Percentiles rank a stretch among this genome's conserved stretches.
These are phyloP conservation scores for Pyrocoelia pectoralis DNA, from an alignment of 2,888 invertebrate genomes.

Conservation along the genomic window DNA sequence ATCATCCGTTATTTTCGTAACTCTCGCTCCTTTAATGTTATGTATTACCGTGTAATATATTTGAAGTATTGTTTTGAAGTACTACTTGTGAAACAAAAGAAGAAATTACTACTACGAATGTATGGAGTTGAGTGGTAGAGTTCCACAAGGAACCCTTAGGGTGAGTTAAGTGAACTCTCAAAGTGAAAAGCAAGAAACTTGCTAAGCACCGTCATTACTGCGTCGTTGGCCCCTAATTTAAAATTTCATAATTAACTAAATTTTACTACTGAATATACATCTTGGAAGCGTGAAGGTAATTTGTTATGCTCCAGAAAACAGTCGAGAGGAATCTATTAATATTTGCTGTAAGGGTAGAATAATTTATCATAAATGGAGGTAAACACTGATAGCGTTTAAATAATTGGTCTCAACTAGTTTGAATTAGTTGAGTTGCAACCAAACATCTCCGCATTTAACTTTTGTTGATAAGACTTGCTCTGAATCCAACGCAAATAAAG, in stretches of 20 bases:
- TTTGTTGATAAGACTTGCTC: slow-evolving; percentile 6
- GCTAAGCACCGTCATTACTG: not conserved
- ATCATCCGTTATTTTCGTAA: no score
- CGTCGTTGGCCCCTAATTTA: not conserved
- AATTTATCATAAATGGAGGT: not conserved
- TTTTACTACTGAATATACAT: no score
- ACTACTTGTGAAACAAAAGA: slow-evolving; percentile 3
- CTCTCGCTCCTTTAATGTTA: no score
- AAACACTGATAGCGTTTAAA: slow-evolving; percentile 6
- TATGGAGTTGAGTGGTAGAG: not conserved
- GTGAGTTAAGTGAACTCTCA: not conserved
- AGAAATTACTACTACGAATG: not conserved
- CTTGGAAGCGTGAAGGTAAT: not conserved
- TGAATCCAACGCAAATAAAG: not conserved
- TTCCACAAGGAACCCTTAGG: slow-evolving; percentile 4
- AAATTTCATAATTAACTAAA: slow-evolving; percentile 2
- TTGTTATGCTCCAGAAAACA: not conserved
- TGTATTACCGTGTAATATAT: not conserved
- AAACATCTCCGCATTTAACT: slow-evolving; percentile 5
- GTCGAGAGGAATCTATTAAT: not conserved
- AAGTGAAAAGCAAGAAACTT: not conserved
- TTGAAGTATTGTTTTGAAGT: not conserved
- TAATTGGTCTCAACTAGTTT: slow-evolving; percentile 7
- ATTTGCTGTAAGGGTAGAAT: not conserved
- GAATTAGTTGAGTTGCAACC: not conserved